These are phyloP conservation scores for Mizuhopecten yessoensis DNA, from an alignment of 1,140 invertebrate genomes.

Conservation along the genomic window DNA sequence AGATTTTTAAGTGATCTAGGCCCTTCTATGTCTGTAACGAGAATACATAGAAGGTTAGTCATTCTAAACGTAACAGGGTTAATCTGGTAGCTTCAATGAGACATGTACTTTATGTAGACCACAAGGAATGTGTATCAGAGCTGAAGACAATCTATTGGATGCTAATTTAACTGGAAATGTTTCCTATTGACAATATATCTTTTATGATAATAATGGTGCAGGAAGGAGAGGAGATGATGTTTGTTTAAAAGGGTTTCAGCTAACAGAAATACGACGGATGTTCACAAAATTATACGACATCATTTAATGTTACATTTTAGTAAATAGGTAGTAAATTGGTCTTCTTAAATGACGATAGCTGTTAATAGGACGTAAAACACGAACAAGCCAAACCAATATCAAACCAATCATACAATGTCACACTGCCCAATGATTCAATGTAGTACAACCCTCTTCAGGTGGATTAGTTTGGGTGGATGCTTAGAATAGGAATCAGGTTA, in stretches of 20 bases:
- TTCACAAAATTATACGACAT: too few relatives aligned
- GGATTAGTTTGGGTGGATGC: too few relatives aligned
- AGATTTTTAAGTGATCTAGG: slow-evolving; percentile 34
- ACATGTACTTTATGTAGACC: slow-evolving; percentile 29
- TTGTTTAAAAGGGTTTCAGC: background rate
- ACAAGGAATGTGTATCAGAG: background rate
- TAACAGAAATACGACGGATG: background rate
- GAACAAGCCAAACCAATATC: too few relatives aligned
- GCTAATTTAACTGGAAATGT: background rate
- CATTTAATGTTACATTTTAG: too few relatives aligned
- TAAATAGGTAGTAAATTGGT: too few relatives aligned
- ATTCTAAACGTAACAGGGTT: slow-evolving; percentile 24
- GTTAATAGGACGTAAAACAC: too few relatives aligned
- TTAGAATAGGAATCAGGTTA: too few relatives aligned
- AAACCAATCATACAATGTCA: too few relatives aligned
- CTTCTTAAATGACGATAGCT: too few relatives aligned
- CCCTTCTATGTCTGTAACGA: background rate
- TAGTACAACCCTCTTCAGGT: too few relatives aligned
- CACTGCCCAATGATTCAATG: too few relatives aligned
- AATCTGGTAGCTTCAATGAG: background rate
- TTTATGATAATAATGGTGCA: background rate
- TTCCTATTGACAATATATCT: background rate
- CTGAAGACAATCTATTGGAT: background rate
- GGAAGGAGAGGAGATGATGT: background rate
- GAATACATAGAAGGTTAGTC: slow-evolving; percentile 32